Evolutionary conservation across 2,113 vertebrate species (phyloP).

Genomic region (Ellobius talpinus): DNA sequence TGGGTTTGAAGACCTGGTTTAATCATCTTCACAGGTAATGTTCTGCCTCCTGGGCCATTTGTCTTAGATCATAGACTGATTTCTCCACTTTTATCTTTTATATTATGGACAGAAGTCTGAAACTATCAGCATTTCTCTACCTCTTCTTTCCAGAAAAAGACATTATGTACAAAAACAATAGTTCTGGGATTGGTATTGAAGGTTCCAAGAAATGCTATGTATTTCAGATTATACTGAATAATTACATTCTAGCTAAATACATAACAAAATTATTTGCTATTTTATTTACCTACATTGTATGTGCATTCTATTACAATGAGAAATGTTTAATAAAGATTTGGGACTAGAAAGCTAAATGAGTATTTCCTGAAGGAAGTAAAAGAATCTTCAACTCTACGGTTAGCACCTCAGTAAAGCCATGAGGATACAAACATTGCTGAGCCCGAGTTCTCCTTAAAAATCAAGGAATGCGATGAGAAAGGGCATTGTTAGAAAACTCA

Average conservation of each 20-base stretch:
- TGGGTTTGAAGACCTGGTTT: not conserved
- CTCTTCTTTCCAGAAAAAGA: not conserved
- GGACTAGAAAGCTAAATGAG: not conserved
- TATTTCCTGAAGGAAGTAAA: not conserved
- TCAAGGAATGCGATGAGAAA: not conserved
- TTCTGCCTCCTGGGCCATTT: not conserved
- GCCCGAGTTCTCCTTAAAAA: not conserved
- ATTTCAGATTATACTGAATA: not conserved
- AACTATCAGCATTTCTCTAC: not conserved
- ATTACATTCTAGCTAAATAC: not conserved
- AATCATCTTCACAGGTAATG: not conserved
- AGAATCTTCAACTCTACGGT: not conserved
- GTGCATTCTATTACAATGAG: not conserved
- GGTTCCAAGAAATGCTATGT: not conserved
- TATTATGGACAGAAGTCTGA: not conserved
- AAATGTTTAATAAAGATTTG: not conserved
- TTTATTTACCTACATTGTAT: not conserved
- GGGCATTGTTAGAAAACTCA: not conserved
- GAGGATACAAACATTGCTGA: not conserved
- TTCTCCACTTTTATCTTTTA: not conserved
- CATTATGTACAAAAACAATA: not conserved
- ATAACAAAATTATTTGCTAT: not conserved
- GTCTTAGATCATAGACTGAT: not conserved
- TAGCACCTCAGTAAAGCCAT: not conserved
- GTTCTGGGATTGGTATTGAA: not conserved